Evolutionary conservation across 2,888 invertebrate species (phyloP).

Genomic region (Agonopterix arenella): DNA sequence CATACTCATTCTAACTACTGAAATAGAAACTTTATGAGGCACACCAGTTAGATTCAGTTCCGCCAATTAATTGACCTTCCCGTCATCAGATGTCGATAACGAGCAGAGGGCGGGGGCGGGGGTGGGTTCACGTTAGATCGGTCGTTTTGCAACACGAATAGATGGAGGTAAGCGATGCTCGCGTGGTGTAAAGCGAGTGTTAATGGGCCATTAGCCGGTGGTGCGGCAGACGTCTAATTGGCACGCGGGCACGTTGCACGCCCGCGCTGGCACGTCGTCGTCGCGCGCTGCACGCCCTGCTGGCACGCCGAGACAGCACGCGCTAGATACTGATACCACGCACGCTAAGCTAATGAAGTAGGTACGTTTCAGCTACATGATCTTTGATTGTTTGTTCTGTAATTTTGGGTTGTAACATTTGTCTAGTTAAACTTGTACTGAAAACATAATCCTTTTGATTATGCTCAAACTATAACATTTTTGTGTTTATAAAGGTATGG

Average conservation of each 20-base stretch:
- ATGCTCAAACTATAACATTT: no score
- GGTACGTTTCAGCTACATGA: no score
- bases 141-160: constrained; percentile 16
- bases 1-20: neutral
- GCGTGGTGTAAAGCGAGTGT: constrained; percentile 57
- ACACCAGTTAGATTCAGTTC: constrained; percentile 20
- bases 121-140: constrained; percentile 18
- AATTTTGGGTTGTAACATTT: no score
- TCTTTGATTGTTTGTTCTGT: no score
- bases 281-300: constrained; percentile 13
- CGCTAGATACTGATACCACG: constrained; percentile 49
- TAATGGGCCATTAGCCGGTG: constrained; percentile 66
- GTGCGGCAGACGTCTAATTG: constrained; percentile 54
- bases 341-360: constrained; percentile 37
- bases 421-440: no score
- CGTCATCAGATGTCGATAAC: constrained; percentile 18
- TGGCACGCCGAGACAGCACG: constrained; percentile 11
- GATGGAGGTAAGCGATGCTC: constrained; percentile 52
- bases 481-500: no score
- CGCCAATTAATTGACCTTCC: constrained; percentile 29
- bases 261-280: constrained; percentile 18
- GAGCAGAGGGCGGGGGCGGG: neutral
- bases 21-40: constrained; percentile 31
- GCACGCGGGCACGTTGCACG: constrained; percentile 32
- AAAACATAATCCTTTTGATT: no score